phyloP scores from a whole-genome alignment of 2,888 invertebrate species.

The Noctua pronuba region DNA sequence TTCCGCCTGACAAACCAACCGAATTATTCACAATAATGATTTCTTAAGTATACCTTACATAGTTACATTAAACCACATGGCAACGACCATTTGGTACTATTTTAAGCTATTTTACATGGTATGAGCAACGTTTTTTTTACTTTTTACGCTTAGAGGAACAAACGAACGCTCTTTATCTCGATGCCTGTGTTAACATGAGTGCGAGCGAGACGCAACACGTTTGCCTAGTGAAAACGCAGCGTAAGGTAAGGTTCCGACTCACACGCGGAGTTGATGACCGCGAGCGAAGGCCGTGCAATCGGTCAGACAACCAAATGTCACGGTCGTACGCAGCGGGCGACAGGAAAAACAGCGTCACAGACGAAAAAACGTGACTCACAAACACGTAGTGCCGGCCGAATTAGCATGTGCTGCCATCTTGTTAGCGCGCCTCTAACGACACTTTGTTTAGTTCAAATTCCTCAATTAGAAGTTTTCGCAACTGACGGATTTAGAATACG shows the following conservation, averaged over 20 bases:
- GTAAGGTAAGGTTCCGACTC: conserved; percentile 81
- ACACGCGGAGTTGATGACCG: conserved; percentile 88
- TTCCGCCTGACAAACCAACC: conserved; percentile 65
- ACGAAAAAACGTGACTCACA: conserved; percentile 87
- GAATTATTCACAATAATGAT: conserved; percentile 67
- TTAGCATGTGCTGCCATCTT: conserved; percentile 73
- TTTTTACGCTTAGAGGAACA: conserved; percentile 70
- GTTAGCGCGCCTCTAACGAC: conserved; percentile 46
- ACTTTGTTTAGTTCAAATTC: conserved; percentile 39
- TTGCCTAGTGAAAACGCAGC: conserved; percentile 78
- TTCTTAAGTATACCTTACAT: conserved; percentile 69
- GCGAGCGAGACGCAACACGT: conserved; percentile 72
- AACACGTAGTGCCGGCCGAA: conserved; percentile 60
- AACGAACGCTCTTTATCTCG: conserved; percentile 72
- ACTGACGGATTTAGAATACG: conserved; percentile 70
- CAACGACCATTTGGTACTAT: conserved; percentile 67
- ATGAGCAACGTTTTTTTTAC: conserved; percentile 67
- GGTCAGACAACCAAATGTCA: conserved; percentile 90
- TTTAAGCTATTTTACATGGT: conserved; percentile 70
- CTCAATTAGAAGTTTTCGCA: conserved; percentile 70
- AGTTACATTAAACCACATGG: conserved; percentile 63
- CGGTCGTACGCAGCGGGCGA: conserved; percentile 83
- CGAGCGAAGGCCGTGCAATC: conserved; percentile 89
- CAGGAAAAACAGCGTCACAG: conserved; percentile 87
- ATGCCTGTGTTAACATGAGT: conserved; percentile 66